Evolutionary conservation across 2,797 vertebrate genomes (phyloP), one percentile per base, ranked within the genome.

Genomic region (Megaceryle alcyon): DNA sequence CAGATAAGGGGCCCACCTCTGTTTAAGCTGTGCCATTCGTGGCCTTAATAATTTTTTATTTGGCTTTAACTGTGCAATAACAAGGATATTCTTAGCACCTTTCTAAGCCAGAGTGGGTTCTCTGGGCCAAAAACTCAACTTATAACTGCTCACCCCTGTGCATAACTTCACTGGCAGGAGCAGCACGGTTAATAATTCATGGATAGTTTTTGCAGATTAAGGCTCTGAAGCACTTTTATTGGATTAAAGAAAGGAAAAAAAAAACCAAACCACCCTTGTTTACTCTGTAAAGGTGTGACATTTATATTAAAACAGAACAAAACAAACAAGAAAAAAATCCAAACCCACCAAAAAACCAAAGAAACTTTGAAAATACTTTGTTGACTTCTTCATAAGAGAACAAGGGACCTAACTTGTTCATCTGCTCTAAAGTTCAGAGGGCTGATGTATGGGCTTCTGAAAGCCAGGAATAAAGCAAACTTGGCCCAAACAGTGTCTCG

Each of bases 381-480:
- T 37, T 61, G 26, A 15, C 54, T 81, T 64, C 19, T 29, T 72
- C 44, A 2, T 49, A 88, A 70, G 26, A 76, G 51, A 37, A 53
- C 43, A 77, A 31, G 2, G 6, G 46, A 90, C 11, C 64, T 84
- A 90, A 88, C 51, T 51, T 39, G 63, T 57, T 90, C 48, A 33
- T 64, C 63, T 71, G 39, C 81, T 82, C 64, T 71, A 3, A 70
- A 49, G 88, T 57, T 86, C 60, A 87, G 75, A 87, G 61, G 61
- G 49, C 66, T 88, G 80, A 35, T 2, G 60, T 85, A 88, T 91
- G 92, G 88, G 53, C 81, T 94, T 71, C 76, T 71, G 64, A 82
- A 64, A 82, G 28, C 16, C 82, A 93, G 90, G 64, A 94, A 43
- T 37, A 75, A 88, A 96, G 86, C 81, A 88, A 96, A 0, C 78